Base-by-base conservation (phyloP, 2,888 invertebrate species). In the Philereme vetulata region DNA sequence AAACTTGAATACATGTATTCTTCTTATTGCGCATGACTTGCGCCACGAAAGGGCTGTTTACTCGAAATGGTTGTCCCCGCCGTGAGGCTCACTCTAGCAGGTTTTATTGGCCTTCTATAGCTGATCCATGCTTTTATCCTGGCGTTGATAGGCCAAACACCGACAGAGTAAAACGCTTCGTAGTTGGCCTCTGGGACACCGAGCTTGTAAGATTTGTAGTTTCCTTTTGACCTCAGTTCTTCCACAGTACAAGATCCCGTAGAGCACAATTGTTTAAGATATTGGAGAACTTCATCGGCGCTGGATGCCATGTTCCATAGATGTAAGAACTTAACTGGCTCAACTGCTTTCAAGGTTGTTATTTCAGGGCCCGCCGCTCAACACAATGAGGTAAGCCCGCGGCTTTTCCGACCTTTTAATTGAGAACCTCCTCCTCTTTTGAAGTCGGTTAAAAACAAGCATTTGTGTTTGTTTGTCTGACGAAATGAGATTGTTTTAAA, bases 231-330 rank as follows among this genome's bases (percentile, higher is more conserved):
- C 0, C 55, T 64, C 0, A 72, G 46, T 38, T 70, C 68, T 6
- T 67, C 61, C 0, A 74, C 66, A 0, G 61, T 67, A 33, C 66
- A 71, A 0, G 62, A 42, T 3, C 43, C 64, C 0, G 11, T 11
- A 5, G n/a, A n/a, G n/a, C n/a, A n/a, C n/a, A n/a, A n/a, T n/a
- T n/a, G n/a, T n/a, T n/a, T n/a, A n/a, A n/a, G 49, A 38, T 74
- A 71, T 0, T 59, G 33, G 0, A 40, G 48, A 1, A 70, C 34
- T 0, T 71, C 71, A 5, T 63, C 61, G 3, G 53, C 52, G 5
- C 34, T 35, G 0, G 71, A 73, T 5, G 44, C 66, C 73, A 73
- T 71, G n/a, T 71, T 73, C 70, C 71, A 72, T 0, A 71, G 44
- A 11, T 70, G 71, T 0, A 71, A 11, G 36, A 55, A 62, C 43